Evolutionary conservation across 2,113 vertebrate species (phyloP).

Genomic region (Xyrauchen texanus): DNA sequence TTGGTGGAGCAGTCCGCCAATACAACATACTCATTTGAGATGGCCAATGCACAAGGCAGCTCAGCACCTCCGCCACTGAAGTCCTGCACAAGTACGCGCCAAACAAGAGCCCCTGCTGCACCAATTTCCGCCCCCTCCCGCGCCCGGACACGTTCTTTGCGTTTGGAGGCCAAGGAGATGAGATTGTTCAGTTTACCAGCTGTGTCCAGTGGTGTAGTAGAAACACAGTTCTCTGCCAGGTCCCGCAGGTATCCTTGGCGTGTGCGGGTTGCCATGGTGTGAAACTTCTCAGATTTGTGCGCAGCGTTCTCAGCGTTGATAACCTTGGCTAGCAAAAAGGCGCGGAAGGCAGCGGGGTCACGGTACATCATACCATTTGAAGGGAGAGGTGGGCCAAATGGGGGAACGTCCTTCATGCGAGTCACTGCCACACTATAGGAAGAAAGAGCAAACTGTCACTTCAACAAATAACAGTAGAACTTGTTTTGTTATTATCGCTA

Average conservation of each 20-base stretch:
- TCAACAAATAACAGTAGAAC: background rate
- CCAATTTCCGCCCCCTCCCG: slow-evolving; percentile 79
- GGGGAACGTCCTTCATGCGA: slow-evolving; percentile 92
- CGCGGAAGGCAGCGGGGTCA: slow-evolving; percentile 83
- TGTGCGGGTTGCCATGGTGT: slow-evolving; percentile 91
- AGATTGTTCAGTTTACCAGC: slow-evolving; percentile 88
- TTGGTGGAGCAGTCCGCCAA: slow-evolving; percentile 82
- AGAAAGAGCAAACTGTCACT: background rate
- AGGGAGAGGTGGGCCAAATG: slow-evolving; percentile 88
- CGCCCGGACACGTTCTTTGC: slow-evolving; percentile 82
- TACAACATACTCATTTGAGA: slow-evolving; percentile 85
- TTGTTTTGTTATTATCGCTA: no score
- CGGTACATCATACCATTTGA: slow-evolving; percentile 78
- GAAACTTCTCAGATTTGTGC: slow-evolving; percentile 93
- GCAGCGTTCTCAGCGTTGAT: slow-evolving; percentile 92
- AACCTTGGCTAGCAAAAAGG: slow-evolving; percentile 91
- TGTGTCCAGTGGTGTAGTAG: slow-evolving; percentile 83
- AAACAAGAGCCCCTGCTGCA: slow-evolving; percentile 80
- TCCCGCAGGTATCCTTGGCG: slow-evolving; percentile 93
- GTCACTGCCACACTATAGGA: slow-evolving; percentile 86
- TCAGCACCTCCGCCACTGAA: slow-evolving; percentile 78
- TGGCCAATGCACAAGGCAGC: slow-evolving; percentile 77
- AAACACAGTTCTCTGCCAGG: slow-evolving; percentile 87
- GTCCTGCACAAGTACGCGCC: slow-evolving; percentile 83
- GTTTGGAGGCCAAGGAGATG: slow-evolving; percentile 89